Conservation (phyloP, 35 echinoderm and acorn worm species). For the Anneissia japonica region DNA sequence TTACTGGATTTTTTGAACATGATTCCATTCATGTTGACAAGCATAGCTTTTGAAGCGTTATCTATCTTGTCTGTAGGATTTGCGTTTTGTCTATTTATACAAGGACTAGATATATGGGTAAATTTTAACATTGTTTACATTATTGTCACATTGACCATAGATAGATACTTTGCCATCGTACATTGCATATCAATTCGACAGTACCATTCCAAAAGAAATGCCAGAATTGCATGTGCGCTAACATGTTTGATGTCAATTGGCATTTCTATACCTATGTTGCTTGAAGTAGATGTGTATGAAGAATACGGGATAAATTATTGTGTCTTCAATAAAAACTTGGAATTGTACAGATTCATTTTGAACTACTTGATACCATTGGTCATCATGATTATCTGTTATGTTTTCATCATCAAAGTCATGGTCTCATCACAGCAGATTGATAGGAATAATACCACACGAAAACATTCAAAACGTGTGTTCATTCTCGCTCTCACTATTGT, state of each 20-base stretch:
- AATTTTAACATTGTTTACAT: background rate
- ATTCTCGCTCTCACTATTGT: slow-evolving; percentile 80
- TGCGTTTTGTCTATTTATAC: background rate
- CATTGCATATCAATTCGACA: background rate
- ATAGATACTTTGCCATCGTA: background rate
- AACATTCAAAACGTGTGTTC: slow-evolving; percentile 51
- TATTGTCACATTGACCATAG: background rate
- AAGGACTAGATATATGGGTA: background rate
- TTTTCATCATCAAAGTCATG: slow-evolving; percentile 71
- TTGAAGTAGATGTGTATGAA: background rate
- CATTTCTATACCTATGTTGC: background rate
- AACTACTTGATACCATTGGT: slow-evolving; percentile 65
- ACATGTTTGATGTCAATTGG: background rate
- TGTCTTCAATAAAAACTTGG: background rate
- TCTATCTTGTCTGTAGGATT: too few species aligned
- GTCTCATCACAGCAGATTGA: slow-evolving; percentile 48
- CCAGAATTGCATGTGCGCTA: background rate
- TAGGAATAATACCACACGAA: slow-evolving; percentile 64
- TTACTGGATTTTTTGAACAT: background rate
- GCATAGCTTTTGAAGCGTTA: too few species aligned
- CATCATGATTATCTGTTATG: slow-evolving; percentile 71
- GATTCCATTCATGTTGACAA: background rate
- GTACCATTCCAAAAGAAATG: background rate
- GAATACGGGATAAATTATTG: background rate
- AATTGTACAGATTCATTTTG: slow-evolving; percentile 52